These are phyloP conservation scores for Tringa solitaria DNA, from an alignment of 2,113 vertebrate genomes.

Conservation along the genomic window DNA sequence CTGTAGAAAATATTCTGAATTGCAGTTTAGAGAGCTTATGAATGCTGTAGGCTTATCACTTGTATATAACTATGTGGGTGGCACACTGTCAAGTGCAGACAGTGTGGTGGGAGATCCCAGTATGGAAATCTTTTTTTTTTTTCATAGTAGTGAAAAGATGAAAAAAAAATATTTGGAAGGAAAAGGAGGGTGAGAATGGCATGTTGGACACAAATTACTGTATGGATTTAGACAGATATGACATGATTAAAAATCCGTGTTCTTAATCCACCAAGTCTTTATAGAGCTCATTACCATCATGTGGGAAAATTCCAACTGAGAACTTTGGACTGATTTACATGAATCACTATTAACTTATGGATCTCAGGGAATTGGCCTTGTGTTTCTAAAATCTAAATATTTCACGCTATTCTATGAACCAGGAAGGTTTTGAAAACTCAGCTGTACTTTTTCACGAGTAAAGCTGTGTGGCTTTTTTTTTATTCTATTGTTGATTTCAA, in stretches of 20 bases:
- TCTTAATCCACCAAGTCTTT: neutral
- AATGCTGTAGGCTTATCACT: constrained; percentile 34
- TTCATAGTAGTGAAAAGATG: neutral
- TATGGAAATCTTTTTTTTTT: constrained; percentile 5
- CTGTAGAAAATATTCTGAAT: constrained; percentile 18
- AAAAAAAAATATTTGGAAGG: neutral
- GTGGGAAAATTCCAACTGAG: neutral
- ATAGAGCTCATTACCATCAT: neutral
- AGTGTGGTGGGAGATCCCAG: constrained; percentile 17
- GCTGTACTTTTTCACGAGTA: neutral
- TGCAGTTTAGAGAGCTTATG: neutral
- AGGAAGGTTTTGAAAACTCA: neutral
- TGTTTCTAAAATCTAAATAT: neutral
- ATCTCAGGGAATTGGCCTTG: neutral
- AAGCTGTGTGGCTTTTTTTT: neutral
- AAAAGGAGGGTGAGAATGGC: neutral
- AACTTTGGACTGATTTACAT: neutral
- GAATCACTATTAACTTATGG: neutral
- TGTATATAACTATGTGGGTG: neutral
- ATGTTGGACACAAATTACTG: neutral
- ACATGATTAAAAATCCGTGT: neutral
- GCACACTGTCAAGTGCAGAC: constrained; percentile 34
- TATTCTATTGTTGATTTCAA: neutral
- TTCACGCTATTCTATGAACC: neutral
- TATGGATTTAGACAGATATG: neutral